Percentiles rank a stretch among this genome's conserved stretches.
phyloP scores from a whole-genome alignment of 2,888 invertebrate species.

The Cephus spinipes region DNA sequence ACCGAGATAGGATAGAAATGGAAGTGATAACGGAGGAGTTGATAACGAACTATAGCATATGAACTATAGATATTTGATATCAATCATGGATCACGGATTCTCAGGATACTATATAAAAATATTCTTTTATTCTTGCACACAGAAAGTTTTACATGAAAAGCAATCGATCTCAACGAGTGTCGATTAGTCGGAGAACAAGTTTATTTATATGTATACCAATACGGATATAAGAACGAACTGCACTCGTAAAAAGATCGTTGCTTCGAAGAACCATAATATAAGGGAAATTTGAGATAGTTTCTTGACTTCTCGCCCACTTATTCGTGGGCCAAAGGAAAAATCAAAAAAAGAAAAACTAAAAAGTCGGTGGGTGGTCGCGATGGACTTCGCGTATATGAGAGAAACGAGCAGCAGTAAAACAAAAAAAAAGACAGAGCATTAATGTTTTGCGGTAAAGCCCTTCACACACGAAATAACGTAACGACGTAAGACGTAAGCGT shows the following conservation, averaged over 20 bases:
- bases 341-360: background rate
- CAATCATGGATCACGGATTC: background rate
- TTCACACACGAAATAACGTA: too few relatives aligned
- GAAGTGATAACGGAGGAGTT: background rate
- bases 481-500: too few relatives aligned
- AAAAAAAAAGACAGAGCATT: conserved; percentile 27
- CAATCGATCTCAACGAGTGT: background rate
- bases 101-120: conserved; percentile 24
- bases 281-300: background rate
- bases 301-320: background rate
- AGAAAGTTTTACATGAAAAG: conserved; percentile 21
- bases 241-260: background rate
- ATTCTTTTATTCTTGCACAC: conserved; percentile 29
- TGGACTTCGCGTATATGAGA: background rate
- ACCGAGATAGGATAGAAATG: background rate
- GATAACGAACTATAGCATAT: background rate
- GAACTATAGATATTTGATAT: background rate
- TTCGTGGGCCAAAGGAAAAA: background rate
- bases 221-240: background rate
- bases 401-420: background rate
- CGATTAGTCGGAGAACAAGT: background rate
- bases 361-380: background rate
- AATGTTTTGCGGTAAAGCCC: conserved; percentile 10
- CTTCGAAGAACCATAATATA: background rate
- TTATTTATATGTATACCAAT: background rate